Evolutionary conservation across 2,888 invertebrate species (phyloP), one percentile per base, ranked within the genome.

Genomic region (Hirudinaria manillensis): DNA sequence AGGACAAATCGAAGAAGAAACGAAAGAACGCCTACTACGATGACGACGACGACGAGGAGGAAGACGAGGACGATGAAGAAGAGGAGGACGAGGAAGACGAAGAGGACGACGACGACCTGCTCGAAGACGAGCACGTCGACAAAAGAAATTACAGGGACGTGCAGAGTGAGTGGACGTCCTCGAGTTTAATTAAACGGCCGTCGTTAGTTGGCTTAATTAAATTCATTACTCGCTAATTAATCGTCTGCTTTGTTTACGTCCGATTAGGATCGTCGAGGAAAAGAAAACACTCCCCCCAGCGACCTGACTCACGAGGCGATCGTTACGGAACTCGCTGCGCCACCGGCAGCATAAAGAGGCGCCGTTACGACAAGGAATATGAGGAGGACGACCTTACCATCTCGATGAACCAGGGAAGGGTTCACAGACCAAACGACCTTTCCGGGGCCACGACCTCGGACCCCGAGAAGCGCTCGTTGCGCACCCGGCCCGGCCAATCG

Each of bases 281-380:
- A 7, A 45, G 45, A 45, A 45, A 45, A 45, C 45, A 16, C 13
- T 29, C 61, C 13, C 53, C 16, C 19, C 72, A 51, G 4, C 72
- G 53, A 55, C 56, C 34, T 6, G 38, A 51, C 16, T 45, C 53
- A 2, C 72, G 27, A 6, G 29, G 45, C 45, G 72, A 66, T 2
- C 66, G 76, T 16, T 79, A 79, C 70, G 65, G 75, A 19, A 79
- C 79, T 0, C 70, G 79, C n/a, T 75, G 72, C n/a, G 29, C 75
- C 1, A 78, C 78, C 19, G 79, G 79, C 3, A 74, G 74, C 21
- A 72, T 78, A 13, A 74, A 72, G 68, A 66, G 79, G 53, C 72
- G 76, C 70, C 51, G 75, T 38, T 77, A 79, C 66, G 78, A 78
- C 32, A 76, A 76, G 24, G 78, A 73, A 21, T 19, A 32, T 6